Evolutionary conservation across 2,797 vertebrate genomes (phyloP).

Genomic region (Glyptemys insculpta): DNA sequence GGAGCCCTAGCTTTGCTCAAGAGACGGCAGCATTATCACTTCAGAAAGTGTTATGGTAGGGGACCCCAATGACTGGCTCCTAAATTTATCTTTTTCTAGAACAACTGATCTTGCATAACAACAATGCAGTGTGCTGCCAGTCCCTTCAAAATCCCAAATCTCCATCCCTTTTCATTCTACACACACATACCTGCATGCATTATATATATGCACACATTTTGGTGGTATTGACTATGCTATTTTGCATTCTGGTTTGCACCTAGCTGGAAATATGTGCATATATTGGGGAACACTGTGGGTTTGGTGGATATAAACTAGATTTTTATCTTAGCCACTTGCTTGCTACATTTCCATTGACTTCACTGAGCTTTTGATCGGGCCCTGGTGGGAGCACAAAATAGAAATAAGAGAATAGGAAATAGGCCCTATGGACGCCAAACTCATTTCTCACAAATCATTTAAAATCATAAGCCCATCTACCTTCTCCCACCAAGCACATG

Average conservation of each 20-base stretch:
- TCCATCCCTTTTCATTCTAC: background rate
- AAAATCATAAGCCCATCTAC: conserved; percentile 25
- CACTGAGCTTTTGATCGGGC: background rate
- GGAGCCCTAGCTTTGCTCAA: background rate
- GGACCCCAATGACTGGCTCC: background rate
- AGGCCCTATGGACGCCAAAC: conserved; percentile 9
- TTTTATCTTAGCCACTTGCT: background rate
- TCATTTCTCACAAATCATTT: background rate
- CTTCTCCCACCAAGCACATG: background rate
- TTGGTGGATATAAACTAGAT: background rate
- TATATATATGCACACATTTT: background rate
- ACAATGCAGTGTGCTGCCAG: background rate
- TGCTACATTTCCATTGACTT: background rate
- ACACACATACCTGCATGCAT: background rate
- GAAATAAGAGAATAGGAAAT: background rate
- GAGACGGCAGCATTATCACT: background rate
- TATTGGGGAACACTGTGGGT: background rate
- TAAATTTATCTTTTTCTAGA: background rate
- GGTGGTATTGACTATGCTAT: rapidly evolving
- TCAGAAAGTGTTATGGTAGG: rapidly evolving
- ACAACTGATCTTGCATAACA: rapidly evolving
- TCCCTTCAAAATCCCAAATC: background rate
- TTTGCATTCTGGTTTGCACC: background rate
- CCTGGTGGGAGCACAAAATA: background rate
- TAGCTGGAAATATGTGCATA: background rate